A percentile compares a stretch with the other conserved stretches of the same genome.
These are phyloP conservation scores for Theristicus caerulescens DNA, from an alignment of 2,113 vertebrate genomes.

Conservation along the genomic window DNA sequence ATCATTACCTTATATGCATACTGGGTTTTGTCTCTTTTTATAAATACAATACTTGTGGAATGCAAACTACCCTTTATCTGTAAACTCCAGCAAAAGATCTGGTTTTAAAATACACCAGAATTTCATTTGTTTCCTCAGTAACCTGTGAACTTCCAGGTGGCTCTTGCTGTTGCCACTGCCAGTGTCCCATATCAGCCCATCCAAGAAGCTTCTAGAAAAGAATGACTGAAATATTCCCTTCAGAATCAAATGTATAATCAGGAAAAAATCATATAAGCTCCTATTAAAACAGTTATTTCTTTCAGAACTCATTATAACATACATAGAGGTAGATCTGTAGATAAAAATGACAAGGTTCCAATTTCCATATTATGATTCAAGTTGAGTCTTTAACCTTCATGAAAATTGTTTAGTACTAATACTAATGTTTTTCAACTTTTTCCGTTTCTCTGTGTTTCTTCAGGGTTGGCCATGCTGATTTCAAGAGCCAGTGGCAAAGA, in stretches of 20 bases:
- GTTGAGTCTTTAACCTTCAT: neutral
- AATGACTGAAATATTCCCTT: neutral
- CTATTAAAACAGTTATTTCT: neutral
- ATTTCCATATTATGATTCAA: neutral
- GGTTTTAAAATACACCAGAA: neutral
- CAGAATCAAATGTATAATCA: neutral
- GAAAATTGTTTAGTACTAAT: neutral
- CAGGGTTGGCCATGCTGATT: neutral
- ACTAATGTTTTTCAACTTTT: neutral
- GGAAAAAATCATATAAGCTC: neutral
- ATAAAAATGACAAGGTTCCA: neutral
- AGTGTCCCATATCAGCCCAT: neutral
- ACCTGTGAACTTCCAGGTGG: neutral
- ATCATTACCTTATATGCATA: neutral
- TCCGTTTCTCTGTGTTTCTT: neutral
- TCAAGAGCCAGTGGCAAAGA: neutral
- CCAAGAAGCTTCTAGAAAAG: neutral
- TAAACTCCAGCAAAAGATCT: neutral
- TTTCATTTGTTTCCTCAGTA: neutral
- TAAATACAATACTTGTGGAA: neutral
- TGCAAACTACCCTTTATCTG: neutral
- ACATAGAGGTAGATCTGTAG: neutral
- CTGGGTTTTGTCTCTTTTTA: neutral
- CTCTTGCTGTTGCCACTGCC: neutral
- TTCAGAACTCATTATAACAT: neutral